phyloP scores from a whole-genome alignment of 2,888 invertebrate genomes.

The Noctua comes region DNA sequence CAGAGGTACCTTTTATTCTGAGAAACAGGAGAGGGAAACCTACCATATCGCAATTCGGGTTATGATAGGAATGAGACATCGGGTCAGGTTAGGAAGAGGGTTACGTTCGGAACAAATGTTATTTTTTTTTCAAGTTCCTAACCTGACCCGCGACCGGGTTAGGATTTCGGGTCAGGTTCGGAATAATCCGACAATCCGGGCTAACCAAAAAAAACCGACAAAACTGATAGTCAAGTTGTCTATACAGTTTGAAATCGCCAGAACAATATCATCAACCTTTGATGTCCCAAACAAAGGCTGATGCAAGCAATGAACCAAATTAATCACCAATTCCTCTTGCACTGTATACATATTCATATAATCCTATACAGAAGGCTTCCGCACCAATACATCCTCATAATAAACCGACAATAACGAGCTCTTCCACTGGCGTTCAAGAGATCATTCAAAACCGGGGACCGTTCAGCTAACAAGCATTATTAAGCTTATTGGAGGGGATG shows the following conservation, averaged over 20 bases:
- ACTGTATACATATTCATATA: background rate
- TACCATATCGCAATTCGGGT: too few relatives aligned
- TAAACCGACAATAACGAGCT: constrained; percentile 19
- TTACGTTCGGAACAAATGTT: too few relatives aligned
- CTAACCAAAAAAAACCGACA: too few relatives aligned
- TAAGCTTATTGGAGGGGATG: constrained; percentile 29
- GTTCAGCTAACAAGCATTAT: constrained; percentile 43
- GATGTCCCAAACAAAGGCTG: background rate
- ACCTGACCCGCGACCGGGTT: too few relatives aligned
- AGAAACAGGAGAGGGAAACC: too few relatives aligned
- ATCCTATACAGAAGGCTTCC: background rate
- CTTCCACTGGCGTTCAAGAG: constrained; percentile 29
- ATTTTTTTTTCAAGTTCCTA: too few relatives aligned
- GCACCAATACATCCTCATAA: background rate
- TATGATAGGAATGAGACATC: too few relatives aligned
- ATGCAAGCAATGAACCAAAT: background rate
- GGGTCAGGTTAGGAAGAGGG: too few relatives aligned
- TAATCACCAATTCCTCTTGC: background rate
- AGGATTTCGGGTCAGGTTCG: too few relatives aligned
- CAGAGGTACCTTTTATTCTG: too few relatives aligned
- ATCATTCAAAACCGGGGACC: constrained; percentile 25
- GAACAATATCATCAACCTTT: background rate
- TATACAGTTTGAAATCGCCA: background rate
- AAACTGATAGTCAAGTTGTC: background rate
- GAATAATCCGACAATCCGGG: too few relatives aligned